A percentile compares a stretch with the other conserved stretches of the same genome.
These are phyloP conservation scores for Oryzias celebensis DNA, from an alignment of 2,113 vertebrate genomes.

Conservation along the genomic window DNA sequence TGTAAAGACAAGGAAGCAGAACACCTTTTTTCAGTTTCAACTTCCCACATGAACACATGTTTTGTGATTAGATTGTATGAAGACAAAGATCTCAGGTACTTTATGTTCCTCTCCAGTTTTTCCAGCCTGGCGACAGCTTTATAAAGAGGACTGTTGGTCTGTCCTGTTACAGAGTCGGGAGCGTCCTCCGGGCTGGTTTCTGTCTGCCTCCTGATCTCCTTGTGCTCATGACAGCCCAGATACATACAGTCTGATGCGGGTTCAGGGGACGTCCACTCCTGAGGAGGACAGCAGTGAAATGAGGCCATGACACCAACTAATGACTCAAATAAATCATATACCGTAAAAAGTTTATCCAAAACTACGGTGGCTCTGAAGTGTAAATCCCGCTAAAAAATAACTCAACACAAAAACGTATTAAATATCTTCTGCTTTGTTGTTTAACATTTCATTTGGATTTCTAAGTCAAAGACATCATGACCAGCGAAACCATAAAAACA, in stretches of 20 bases:
- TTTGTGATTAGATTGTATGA: constrained; percentile 48
- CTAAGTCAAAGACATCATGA: too few species aligned
- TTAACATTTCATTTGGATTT: too few species aligned
- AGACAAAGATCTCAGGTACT: constrained; percentile 93
- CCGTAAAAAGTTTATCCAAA: too few species aligned
- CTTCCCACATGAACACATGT: too few species aligned
- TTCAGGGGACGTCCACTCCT: constrained; percentile 93
- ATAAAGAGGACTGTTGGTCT: constrained; percentile 94
- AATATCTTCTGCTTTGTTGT: too few species aligned
- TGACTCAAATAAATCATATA: neutral
- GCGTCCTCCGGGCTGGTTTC: constrained; percentile 69
- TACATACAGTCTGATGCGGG: constrained; percentile 91
- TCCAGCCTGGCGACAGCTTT: constrained; percentile 93
- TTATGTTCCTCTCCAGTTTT: constrained; percentile 98
- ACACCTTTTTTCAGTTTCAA: too few species aligned
- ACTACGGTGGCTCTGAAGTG: too few species aligned
- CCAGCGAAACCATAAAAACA: too few species aligned
- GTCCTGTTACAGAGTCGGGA: constrained; percentile 76
- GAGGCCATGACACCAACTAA: neutral
- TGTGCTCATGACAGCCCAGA: constrained; percentile 94
- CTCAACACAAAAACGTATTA: too few species aligned
- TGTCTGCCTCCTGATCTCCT: constrained; percentile 76
- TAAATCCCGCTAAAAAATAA: too few species aligned
- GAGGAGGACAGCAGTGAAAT: constrained; percentile 34
- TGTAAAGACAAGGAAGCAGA: neutral